phyloP scores from a whole-genome alignment of 2,113 vertebrate species.

The Eira barbara region DNA sequence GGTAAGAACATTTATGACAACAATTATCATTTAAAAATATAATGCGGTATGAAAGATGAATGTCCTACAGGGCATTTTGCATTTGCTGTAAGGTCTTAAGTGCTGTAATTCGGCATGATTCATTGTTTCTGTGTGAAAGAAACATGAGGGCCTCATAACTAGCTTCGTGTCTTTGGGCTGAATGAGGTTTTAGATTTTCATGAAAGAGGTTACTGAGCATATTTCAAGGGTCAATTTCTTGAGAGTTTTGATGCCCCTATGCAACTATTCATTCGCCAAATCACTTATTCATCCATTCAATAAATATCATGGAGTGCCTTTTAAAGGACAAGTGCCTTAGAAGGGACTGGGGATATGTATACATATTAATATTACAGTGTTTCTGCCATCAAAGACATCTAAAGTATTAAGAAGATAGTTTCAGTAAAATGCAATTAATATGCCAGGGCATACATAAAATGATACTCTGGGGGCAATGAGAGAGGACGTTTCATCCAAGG shows the following conservation, averaged over 20 bases:
- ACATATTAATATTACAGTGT: background rate
- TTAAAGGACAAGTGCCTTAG: conserved; percentile 23
- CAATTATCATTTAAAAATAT: conserved; percentile 61
- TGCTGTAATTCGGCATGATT: conserved; percentile 31
- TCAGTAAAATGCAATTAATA: background rate
- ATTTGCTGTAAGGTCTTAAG: conserved; percentile 43
- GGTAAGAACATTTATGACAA: conserved; percentile 54
- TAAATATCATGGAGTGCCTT: conserved; percentile 31
- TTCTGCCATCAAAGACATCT: background rate
- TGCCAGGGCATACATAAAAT: background rate
- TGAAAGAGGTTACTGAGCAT: conserved; percentile 37
- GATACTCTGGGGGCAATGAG: background rate
- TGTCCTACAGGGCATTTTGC: conserved; percentile 54
- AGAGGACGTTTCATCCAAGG: background rate
- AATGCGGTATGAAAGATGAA: conserved; percentile 62
- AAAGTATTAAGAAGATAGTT: background rate
- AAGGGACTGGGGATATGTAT: background rate
- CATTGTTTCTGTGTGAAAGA: conserved; percentile 51
- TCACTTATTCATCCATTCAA: conserved; percentile 39
- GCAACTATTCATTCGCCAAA: conserved; percentile 28
- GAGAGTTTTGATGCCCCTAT: conserved; percentile 10
- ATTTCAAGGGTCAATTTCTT: conserved; percentile 62
- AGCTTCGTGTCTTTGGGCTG: conserved; percentile 49
- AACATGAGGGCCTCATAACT: background rate
- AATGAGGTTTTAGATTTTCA: conserved; percentile 56